These are phyloP conservation scores for Neuroscelio doddi DNA, from an alignment of 2,888 invertebrate species.

Conservation along the genomic window DNA sequence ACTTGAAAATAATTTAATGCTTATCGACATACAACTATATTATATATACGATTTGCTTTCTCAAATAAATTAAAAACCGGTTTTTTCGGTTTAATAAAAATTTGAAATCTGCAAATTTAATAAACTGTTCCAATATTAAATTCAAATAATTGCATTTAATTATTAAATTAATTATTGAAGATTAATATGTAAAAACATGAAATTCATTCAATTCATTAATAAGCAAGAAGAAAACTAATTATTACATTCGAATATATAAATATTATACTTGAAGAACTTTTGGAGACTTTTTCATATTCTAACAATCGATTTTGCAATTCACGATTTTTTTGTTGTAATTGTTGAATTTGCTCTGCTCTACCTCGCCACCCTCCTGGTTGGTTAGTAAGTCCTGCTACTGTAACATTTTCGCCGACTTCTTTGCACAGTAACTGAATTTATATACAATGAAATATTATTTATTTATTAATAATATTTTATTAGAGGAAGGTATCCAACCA, in stretches of 20 bases:
- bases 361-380: conserved; percentile 83
- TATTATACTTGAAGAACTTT: conserved; percentile 19
- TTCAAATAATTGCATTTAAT: no score
- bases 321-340: conserved; percentile 79
- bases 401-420: conserved; percentile 83
- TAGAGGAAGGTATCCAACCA: no score
- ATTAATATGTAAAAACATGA: no score
- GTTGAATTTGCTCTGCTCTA: conserved; percentile 82
- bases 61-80: no score
- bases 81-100: no score
- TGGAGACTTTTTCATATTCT: conserved; percentile 49
- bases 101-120: no score
- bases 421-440: conserved; percentile 79
- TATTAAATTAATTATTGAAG: conserved; percentile 3
- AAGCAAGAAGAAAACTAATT: no score
- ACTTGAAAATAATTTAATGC: no score
- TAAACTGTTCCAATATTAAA: no score
- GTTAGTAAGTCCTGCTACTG: conserved; percentile 76
- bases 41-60: no score
- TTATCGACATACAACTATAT: no score
- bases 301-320: conserved; percentile 80
- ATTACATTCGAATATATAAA: neutral
- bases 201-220: no score
- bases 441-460: neutral
- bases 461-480: neutral